Evolutionary conservation across 2,797 vertebrate genomes (phyloP).

Genomic region (Falco berigora): DNA sequence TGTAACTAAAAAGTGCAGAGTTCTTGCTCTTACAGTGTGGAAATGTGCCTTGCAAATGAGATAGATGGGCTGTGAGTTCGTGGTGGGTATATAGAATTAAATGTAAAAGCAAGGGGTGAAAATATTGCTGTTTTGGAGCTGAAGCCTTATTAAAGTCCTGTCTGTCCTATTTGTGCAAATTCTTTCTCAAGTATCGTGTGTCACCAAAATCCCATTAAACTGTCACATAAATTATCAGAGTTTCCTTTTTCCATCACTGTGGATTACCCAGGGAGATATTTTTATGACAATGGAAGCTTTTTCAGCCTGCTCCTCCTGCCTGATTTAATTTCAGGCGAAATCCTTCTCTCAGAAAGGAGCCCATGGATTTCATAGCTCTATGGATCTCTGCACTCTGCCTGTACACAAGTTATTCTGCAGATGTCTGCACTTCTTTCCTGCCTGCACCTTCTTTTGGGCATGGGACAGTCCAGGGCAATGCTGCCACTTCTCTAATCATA

Average conservation of each 20-base stretch:
- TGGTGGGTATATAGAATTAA: background rate
- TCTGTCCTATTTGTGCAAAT: conserved; percentile 63
- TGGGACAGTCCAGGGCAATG: background rate
- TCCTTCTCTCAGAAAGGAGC: background rate
- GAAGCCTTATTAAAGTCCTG: conserved; percentile 59
- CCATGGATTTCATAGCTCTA: background rate
- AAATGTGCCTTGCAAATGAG: background rate
- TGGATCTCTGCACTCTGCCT: background rate
- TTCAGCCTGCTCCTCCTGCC: conserved; percentile 38
- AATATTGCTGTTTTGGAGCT: conserved; percentile 38
- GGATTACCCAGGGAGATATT: conserved; percentile 64
- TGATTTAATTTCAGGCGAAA: conserved; percentile 46
- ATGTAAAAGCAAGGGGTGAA: conserved; percentile 27
- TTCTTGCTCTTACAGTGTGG: background rate
- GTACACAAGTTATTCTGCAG: background rate
- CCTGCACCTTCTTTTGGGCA: background rate
- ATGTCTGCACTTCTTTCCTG: background rate
- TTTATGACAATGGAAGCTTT: conserved; percentile 65
- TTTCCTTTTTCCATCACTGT: conserved; percentile 68
- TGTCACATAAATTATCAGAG: conserved; percentile 72
- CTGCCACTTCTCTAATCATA: background rate
- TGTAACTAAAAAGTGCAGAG: background rate
- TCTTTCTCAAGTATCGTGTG: conserved; percentile 65
- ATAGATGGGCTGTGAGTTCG: background rate
- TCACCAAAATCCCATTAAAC: conserved; percentile 72